A percentile compares a stretch with the other conserved stretches of the same genome.
Conservation (phyloP, 2,888 invertebrate species). For the Chloroclysta siterata region DNA sequence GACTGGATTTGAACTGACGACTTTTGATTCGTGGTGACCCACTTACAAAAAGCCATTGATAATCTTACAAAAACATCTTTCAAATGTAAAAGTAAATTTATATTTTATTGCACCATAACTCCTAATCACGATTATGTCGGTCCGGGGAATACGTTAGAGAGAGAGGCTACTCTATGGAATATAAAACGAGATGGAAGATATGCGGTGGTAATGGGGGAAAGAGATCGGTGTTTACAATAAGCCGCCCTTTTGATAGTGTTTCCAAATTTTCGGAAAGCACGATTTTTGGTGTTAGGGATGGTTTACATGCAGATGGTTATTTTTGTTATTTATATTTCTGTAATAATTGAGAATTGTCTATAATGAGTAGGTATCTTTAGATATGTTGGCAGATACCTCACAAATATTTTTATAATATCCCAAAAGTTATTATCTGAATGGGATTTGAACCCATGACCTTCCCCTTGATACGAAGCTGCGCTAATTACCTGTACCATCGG, state of each 20-base stretch:
- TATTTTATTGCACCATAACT: slow-evolving; percentile 56
- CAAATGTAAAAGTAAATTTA: slow-evolving; percentile 37
- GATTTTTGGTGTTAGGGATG: slow-evolving; percentile 64
- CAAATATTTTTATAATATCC: too few species aligned
- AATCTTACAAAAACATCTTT: slow-evolving; percentile 19
- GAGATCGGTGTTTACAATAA: slow-evolving; percentile 71
- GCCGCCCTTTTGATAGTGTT: slow-evolving; percentile 82
- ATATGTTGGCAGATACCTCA: too few species aligned
- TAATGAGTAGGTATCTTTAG: too few species aligned
- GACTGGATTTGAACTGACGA: too few species aligned
- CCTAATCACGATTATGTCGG: slow-evolving; percentile 62
- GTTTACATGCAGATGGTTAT: slow-evolving; percentile 61
- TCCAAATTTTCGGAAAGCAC: slow-evolving; percentile 83
- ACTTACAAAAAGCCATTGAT: not conserved
- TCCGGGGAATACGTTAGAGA: slow-evolving; percentile 43
- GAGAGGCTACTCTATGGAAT: slow-evolving; percentile 43
- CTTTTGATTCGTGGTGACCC: too few species aligned
- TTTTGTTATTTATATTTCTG: not conserved
- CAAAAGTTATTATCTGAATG: too few species aligned
- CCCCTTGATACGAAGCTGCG: too few species aligned
- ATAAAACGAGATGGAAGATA: slow-evolving; percentile 45
- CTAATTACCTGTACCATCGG: too few species aligned
- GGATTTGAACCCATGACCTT: too few species aligned
- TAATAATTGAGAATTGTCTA: too few species aligned
- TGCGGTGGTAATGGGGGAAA: slow-evolving; percentile 40